Percentiles rank a stretch among this genome's conserved stretches.
phyloP scores from a whole-genome alignment of 2,113 vertebrate genomes.

The Larimichthys polyactis region DNA sequence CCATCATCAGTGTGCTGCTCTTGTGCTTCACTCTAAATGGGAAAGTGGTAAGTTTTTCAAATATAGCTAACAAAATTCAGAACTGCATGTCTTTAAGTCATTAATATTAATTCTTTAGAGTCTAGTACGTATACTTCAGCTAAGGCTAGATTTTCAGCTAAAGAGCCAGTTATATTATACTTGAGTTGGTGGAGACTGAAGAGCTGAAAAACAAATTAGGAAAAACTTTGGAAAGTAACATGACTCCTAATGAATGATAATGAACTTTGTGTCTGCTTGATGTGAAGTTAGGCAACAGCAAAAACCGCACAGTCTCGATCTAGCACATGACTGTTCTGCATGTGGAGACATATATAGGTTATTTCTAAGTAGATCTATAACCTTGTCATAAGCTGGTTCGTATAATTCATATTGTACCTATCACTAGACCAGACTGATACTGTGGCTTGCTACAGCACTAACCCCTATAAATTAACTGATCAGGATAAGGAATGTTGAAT shows the following conservation, averaged over 20 bases:
- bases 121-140: too few relatives aligned
- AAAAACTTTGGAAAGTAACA: background rate
- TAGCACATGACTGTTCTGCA: background rate
- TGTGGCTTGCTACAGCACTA: background rate
- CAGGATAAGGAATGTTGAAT: background rate
- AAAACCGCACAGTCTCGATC: background rate
- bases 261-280: background rate
- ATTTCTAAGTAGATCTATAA: constrained; percentile 8
- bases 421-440: background rate
- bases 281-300: background rate
- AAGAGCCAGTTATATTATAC: background rate
- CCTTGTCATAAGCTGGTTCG: background rate
- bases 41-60: too few relatives aligned
- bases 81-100: too few relatives aligned
- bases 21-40: too few relatives aligned
- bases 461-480: background rate
- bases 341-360: background rate
- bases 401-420: background rate
- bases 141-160: background rate
- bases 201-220: too few relatives aligned
- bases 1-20: too few relatives aligned
- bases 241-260: background rate
- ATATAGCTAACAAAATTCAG: too few relatives aligned
- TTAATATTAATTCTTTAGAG: too few relatives aligned
- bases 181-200: too few relatives aligned